Conservation (phyloP, 1,140 invertebrate species). For the Chironomus tepperi region DNA sequence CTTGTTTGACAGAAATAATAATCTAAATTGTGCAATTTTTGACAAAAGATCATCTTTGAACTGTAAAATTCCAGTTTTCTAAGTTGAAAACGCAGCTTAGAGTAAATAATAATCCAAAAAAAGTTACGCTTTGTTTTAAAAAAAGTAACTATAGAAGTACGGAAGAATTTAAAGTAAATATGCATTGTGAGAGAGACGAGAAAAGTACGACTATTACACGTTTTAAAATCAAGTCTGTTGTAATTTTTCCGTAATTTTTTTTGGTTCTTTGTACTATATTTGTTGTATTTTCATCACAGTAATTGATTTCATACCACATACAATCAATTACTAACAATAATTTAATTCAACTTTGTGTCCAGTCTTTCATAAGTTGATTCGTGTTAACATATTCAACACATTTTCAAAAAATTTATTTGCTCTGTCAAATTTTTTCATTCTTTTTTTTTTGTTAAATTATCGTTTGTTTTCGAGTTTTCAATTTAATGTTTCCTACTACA, state of each 20-base stretch:
- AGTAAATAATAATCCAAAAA: too few relatives aligned
- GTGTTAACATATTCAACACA: too few relatives aligned
- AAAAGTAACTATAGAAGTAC: background rate
- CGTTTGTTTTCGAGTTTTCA: background rate
- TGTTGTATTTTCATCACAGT: constrained; percentile 17
- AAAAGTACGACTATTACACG: background rate
- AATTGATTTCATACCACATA: background rate
- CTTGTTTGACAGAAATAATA: too few relatives aligned
- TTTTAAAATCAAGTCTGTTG: background rate
- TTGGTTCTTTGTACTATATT: constrained; percentile 23
- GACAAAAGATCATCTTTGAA: too few relatives aligned
- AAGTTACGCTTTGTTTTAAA: background rate
- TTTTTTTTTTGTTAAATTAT: background rate
- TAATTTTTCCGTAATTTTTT: background rate
- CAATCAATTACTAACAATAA: too few relatives aligned
- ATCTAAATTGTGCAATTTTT: too few relatives aligned
- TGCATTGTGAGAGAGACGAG: background rate
- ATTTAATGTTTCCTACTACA: background rate
- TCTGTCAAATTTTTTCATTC: background rate
- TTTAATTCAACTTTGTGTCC: too few relatives aligned
- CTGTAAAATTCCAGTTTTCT: too few relatives aligned
- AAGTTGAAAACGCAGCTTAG: too few relatives aligned
- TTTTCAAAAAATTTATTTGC: too few relatives aligned
- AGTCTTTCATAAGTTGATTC: too few relatives aligned
- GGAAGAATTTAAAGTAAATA: background rate